Evolutionary conservation across 1,140 invertebrate genomes (phyloP), one percentile per base, ranked within the genome.

Genomic region (Cecropterus lyciades): DNA sequence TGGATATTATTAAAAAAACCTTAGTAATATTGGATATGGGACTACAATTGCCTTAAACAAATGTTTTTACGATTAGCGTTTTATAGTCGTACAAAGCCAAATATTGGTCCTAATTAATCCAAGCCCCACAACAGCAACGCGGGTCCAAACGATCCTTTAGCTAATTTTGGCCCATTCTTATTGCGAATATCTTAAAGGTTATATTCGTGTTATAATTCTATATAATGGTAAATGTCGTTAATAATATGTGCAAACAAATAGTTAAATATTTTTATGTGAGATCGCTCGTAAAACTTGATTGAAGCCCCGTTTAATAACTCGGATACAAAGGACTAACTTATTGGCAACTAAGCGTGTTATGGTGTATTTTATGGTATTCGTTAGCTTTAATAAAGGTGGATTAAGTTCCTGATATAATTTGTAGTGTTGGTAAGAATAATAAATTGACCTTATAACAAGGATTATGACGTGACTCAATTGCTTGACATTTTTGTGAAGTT

Each of bases 241-340:
- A 91, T 90, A 89, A 84, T 73, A 82, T 70, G 70, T 76, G 76
- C 86, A 91, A 91, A 91, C 86, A 91, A 83, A 87, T 67, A 84
- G 82, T 91, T 90, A 91, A 91, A 89, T 85, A 91, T 89, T 89
- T 91, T 90, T 89, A 90, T 82, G 84, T 64, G 74, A 75, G 71
- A 85, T 87, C 67, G 77, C 70, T 91, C 89, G 87, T 91, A 91
- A 91, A 91, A 85, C 63, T 82, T 89, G 89, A 91, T 91, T 90
- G 87, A 89, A 85, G 78, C 66, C 77, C 56, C 69, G 73, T 81
- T 87, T 87, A 80, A 85, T 89, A 77, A 66, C 69, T 72, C 8
- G 6, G 46, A 53, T 66, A 83, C 83, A 87, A 86, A 79, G 69
- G 71, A 65, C 69, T 64, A 71, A 76, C 63, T 77, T 85, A 83